Base-by-base conservation (phyloP, 2,888 invertebrate genomes). In the Nymphalis urticae region DNA sequence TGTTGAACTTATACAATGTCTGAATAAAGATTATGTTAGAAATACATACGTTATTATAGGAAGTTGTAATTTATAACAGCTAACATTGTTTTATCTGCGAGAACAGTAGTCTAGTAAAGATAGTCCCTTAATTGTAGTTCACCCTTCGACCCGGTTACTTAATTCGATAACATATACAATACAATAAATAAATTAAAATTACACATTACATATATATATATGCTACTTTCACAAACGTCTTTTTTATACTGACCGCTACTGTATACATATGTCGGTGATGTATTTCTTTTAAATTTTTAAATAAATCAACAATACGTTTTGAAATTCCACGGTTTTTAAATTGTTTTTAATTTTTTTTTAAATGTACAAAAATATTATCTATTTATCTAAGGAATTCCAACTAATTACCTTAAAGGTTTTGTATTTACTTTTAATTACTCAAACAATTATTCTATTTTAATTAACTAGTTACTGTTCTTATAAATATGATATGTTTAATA, bases 31-130 rank as follows among this genome's bases (percentile, higher is more conserved):
- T 42, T 42, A 42, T 42, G 42, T 42, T 42, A 42, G 42, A 42
- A 13, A 42, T 13, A 13, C 42, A 13, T 13, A 13, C 13, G 42
- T 42, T 13, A 42, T 42, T 42, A 4, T 42, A 42, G 13, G 13
- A 42, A 42, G 42, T 42, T 42, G 42, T 42, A 42, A 42, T 42
- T 42, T 42, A 21, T 19, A 51, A 19, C 21, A 19, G 19, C 19
- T 51, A 24, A 10, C 53, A 24, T 53, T 53, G 53, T 53, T 24
- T 53, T 53, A 53, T 53, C 21, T 53, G 21, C 21, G 53, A 53
- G 24, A 53, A 24, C 19, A 51, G 10, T 24, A 16, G 24, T 53
- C 53, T 53, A 53, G 10, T 53, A 24, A 24, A 24, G 53, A 53
- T 53, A 53, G 24, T 24, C 53, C 21, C 53, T 53, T 24, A 53